Base-by-base conservation (phyloP, 2,888 invertebrate genomes). In the Drosophila algonquin region DNA sequence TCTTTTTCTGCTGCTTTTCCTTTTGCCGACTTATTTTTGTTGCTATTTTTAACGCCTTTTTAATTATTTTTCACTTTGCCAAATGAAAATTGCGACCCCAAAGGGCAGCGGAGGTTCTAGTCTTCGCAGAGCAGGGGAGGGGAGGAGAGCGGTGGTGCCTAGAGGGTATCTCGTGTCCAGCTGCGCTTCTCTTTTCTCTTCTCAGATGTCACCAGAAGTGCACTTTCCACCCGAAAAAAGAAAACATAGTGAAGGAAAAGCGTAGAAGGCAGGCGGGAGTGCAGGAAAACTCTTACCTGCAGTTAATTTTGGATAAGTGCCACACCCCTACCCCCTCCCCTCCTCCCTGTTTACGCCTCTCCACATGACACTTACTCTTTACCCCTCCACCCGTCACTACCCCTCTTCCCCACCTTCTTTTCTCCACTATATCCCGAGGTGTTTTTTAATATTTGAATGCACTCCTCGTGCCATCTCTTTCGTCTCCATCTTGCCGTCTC, bases 41-140 rank as follows among this genome's bases (percentile, higher is more conserved):
- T 69, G 70, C 70, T 48, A 21, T 68, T 86, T 81, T 87, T 63
- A 83, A 63, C 78, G 78, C 64, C 81, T 84, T 81, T 74, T 83
- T 84, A 74, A 81, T 83, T 84, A 81, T 89, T 81, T 78, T 75
- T 76, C 76, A 76, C 81, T 72, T 75, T 72, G 75, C 27, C 35
- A 72, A 72, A 72, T 72, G 72, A 75, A 72, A 71, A 63, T 50
- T 45, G 63, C 53, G 68, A 52, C 71, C 40, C 40, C 14, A 40
- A 71, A 35, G 35, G 35, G 16, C 27, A 14, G 35, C 7, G 8
- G 16, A 10, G 46, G 40, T 18, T 18, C 48, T 14, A 44, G 27
- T 3, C 40, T 40, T 44, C 47, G 18, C 27, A n/a, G 40, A 30
- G 40, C 30, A 10, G n/a, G 18, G 10, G 53, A 18, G 6, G 14